Evolutionary conservation across 2,113 vertebrate genomes (phyloP).

Genomic region (Calidris pugnax): DNA sequence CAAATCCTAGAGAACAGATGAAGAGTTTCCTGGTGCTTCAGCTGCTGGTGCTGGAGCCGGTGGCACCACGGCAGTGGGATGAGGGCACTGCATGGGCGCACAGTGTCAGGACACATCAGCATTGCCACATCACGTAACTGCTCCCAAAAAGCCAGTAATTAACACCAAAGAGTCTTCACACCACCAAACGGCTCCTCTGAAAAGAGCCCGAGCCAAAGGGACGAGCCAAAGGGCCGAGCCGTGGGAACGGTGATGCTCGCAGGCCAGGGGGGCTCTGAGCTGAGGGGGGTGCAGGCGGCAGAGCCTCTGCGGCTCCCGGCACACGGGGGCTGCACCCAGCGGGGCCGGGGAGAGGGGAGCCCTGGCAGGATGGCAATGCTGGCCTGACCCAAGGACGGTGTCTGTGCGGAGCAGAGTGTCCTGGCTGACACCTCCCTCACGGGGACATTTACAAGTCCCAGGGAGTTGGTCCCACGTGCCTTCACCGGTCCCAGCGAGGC

Average conservation of each 20-base stretch:
- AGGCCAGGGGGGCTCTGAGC: background rate
- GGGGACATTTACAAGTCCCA: rapidly evolving
- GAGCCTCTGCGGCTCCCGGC: background rate
- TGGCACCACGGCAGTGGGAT: rapidly evolving
- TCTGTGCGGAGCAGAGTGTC: rapidly evolving
- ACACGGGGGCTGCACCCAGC: background rate
- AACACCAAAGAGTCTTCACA: background rate
- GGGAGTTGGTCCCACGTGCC: background rate
- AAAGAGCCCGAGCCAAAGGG: background rate
- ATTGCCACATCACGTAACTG: background rate
- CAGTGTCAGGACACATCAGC: rapidly evolving
- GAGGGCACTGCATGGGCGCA: rapidly evolving
- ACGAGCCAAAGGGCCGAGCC: background rate
- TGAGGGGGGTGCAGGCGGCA: background rate
- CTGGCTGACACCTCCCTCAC: background rate
- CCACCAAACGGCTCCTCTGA: background rate
- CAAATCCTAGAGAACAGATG: background rate
- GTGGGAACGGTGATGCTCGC: rapidly evolving
- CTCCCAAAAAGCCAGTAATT: background rate
- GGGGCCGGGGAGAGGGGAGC: background rate
- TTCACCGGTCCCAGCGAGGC: rapidly evolving
- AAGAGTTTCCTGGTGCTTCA: background rate
- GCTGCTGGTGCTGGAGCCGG: rapidly evolving
- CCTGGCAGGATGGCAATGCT: background rate
- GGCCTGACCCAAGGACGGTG: background rate